Evolutionary conservation across 1,140 invertebrate species (phyloP).

Genomic region (Parapsyche elsis): DNA sequence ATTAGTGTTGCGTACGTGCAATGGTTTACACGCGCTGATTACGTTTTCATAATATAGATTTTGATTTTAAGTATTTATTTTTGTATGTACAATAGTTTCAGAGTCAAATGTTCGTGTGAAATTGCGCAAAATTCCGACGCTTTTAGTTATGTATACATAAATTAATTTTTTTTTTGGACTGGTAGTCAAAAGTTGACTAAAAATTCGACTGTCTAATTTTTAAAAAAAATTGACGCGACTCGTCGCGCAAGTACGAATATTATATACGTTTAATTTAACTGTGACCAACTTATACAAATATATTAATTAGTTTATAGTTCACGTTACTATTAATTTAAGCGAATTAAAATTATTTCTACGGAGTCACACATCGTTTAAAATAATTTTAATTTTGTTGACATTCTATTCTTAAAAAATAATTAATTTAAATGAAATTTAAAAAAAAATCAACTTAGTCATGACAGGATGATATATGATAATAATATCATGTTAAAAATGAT

Average conservation of each 20-base stretch:
- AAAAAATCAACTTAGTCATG: neutral
- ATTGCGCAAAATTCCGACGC: no score
- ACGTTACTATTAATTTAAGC: conserved; percentile 23
- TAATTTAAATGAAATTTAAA: neutral
- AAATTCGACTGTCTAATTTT: conserved; percentile 16
- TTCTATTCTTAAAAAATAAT: neutral
- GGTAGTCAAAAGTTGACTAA: no score
- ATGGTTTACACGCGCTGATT: no score
- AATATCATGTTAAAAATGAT: conserved; percentile 1
- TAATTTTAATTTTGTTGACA: conserved; percentile 26
- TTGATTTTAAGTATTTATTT: no score
- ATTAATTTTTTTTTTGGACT: no score
- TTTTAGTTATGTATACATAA: no score
- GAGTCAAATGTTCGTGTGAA: no score
- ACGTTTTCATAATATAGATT: no score
- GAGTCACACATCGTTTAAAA: neutral
- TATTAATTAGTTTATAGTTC: conserved; percentile 17
- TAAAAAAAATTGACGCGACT: neutral
- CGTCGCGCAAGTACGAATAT: neutral
- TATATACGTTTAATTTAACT: conserved; percentile 16
- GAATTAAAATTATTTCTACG: conserved; percentile 25
- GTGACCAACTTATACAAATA: conserved; percentile 25
- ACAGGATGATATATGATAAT: conserved; percentile 6
- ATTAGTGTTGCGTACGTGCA: no score
- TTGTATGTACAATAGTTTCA: no score